Evolutionary conservation across 2,888 invertebrate species (phyloP).

Genomic region (Pollenia labialis): DNA sequence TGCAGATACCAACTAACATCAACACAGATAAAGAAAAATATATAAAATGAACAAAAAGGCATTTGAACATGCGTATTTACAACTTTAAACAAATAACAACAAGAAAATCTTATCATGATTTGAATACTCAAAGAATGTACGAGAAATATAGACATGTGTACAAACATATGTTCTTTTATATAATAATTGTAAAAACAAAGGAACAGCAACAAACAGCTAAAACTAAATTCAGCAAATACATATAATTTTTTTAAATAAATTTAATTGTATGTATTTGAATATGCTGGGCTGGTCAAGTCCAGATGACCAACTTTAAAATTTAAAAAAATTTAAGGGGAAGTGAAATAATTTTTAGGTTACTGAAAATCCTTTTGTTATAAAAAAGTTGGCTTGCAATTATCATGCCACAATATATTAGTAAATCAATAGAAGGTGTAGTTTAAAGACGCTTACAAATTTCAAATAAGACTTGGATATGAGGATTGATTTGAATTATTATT

Average conservation of each 20-base stretch:
- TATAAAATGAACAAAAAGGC: slow-evolving; percentile 13
- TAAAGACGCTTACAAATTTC: no score
- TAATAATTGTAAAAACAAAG: slow-evolving; percentile 36
- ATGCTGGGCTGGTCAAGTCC: not conserved
- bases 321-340: slow-evolving; percentile 17
- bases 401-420: no score
- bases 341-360: not conserved
- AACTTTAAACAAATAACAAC: slow-evolving; percentile 76
- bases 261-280: not conserved
- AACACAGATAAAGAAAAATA: slow-evolving; percentile 1
- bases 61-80: slow-evolving; percentile 80
- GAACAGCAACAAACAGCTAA: slow-evolving; percentile 4
- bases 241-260: not conserved
- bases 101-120: slow-evolving; percentile 79
- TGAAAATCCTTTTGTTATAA: no score
- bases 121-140: slow-evolving; percentile 75
- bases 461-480: no score
- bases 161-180: slow-evolving; percentile 8
- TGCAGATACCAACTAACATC: not conserved
- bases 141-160: slow-evolving; percentile 24
- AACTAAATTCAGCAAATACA: slow-evolving; percentile 7
- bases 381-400: no score
- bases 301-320: slow-evolving; percentile 1
- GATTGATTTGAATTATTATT: no score
- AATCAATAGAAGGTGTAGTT: no score